These are phyloP conservation scores for Craniophora ligustri DNA, from an alignment of 2,888 invertebrate species.

Conservation along the genomic window DNA sequence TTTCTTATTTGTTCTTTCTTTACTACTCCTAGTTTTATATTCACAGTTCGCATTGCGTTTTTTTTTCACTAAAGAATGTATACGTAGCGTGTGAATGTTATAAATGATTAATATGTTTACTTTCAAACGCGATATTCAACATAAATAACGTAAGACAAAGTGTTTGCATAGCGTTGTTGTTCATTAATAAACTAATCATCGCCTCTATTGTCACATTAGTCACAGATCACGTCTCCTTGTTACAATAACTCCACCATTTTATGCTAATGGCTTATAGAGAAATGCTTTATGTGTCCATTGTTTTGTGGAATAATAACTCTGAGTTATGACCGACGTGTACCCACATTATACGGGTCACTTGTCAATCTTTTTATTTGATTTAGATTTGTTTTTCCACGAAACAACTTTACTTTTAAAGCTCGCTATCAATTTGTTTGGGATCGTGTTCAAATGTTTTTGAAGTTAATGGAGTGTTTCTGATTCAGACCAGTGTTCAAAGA, in stretches of 20 bases:
- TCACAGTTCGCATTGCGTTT: conserved; percentile 27
- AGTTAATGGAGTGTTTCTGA: conserved; percentile 18
- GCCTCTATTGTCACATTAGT: conserved; percentile 59
- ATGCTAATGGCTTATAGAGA: conserved; percentile 82
- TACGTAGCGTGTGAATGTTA: conserved; percentile 45
- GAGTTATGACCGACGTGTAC: conserved; percentile 58
- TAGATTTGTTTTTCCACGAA: conserved; percentile 62
- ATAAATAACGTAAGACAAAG: conserved; percentile 47
- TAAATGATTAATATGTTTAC: conserved; percentile 44
- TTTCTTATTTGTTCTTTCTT: conserved; percentile 43
- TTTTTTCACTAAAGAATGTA: conserved; percentile 41
- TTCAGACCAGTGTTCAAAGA: conserved; percentile 9
- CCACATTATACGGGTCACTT: conserved; percentile 49
- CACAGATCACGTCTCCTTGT: conserved; percentile 53
- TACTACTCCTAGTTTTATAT: conserved; percentile 39
- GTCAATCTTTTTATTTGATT: conserved; percentile 50
- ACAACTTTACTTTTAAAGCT: conserved; percentile 42
- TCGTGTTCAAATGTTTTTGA: conserved; percentile 29
- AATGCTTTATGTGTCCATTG: conserved; percentile 84
- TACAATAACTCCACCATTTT: conserved; percentile 69
- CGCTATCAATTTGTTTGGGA: conserved; percentile 44
- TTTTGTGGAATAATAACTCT: conserved; percentile 77
- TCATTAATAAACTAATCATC: conserved; percentile 46
- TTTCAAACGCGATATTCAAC: conserved; percentile 43
- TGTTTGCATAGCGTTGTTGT: conserved; percentile 34